These are phyloP conservation scores for Neoaliturus tenellus DNA, from an alignment of 2,888 invertebrate genomes.

Conservation along the genomic window DNA sequence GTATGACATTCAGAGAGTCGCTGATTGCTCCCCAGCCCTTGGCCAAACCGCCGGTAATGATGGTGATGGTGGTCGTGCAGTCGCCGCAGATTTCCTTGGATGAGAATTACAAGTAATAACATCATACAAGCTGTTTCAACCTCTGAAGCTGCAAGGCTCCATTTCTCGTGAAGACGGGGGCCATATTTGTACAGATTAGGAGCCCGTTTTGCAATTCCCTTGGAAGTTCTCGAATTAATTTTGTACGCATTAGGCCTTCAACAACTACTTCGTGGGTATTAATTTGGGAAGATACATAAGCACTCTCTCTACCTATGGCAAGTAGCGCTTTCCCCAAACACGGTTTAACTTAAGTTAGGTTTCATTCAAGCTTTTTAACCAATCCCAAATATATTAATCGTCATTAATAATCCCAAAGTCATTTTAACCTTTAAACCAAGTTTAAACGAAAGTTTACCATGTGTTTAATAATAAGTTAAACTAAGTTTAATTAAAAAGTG, in stretches of 20 bases:
- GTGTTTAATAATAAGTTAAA: no score
- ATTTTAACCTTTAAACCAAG: no score
- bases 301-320: no score
- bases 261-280: neutral
- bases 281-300: no score
- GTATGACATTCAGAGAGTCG: neutral
- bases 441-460: no score
- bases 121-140: neutral
- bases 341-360: no score
- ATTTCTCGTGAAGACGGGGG: neutral
- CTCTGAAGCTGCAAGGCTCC: neutral
- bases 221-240: neutral
- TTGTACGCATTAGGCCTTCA: neutral
- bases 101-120: neutral
- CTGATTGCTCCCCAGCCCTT: neutral
- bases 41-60: neutral
- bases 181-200: neutral
- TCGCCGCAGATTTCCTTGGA: neutral
- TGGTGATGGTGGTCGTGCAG: neutral
- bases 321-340: no score
- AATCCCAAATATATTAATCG: no score
- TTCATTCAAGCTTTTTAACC: no score
- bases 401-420: no score
- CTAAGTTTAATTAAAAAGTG: no score
- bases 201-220: neutral